These are phyloP conservation scores for Melieria crassipennis DNA, from an alignment of 2,888 invertebrate species.

Conservation along the genomic window DNA sequence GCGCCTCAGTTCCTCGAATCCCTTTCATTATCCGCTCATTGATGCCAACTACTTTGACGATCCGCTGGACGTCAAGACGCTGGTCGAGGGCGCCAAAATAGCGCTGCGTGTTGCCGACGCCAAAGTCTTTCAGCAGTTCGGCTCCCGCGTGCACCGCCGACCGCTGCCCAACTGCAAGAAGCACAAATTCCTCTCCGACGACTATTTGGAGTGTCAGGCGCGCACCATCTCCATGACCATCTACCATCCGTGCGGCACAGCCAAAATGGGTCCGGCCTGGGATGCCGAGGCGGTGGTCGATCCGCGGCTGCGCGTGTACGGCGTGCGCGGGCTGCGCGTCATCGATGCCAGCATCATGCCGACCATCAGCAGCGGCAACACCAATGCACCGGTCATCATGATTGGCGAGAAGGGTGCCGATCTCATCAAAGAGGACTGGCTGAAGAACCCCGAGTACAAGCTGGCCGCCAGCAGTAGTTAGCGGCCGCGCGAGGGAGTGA, in stretches of 20 bases:
- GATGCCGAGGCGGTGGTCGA: slow-evolving; percentile 86
- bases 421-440: slow-evolving; percentile 87
- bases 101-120: slow-evolving; percentile 79
- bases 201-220: slow-evolving; percentile 88
- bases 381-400: slow-evolving; percentile 93
- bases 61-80: slow-evolving; percentile 77
- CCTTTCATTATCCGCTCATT: slow-evolving; percentile 87
- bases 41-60: slow-evolving; percentile 93
- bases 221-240: slow-evolving; percentile 89
- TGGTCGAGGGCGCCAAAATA: slow-evolving; percentile 87
- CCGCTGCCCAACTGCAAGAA: slow-evolving; percentile 83
- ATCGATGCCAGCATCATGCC: slow-evolving; percentile 92
- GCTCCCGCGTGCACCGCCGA: slow-evolving; percentile 77
- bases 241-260: slow-evolving; percentile 88
- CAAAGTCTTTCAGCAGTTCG: slow-evolving; percentile 82
- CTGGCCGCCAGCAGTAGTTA: slow-evolving; percentile 42
- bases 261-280: slow-evolving; percentile 86
- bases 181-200: slow-evolving; percentile 78
- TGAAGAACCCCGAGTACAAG: slow-evolving; percentile 62
- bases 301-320: slow-evolving; percentile 79
- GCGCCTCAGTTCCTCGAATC: slow-evolving; percentile 80
- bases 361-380: slow-evolving; percentile 87
- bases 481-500: slow-evolving; percentile 10
- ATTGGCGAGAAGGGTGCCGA: slow-evolving; percentile 90
- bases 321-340: slow-evolving; percentile 80